These are phyloP conservation scores for Rafetus swinhoei DNA, from an alignment of 2,113 vertebrate species.

Conservation along the genomic window DNA sequence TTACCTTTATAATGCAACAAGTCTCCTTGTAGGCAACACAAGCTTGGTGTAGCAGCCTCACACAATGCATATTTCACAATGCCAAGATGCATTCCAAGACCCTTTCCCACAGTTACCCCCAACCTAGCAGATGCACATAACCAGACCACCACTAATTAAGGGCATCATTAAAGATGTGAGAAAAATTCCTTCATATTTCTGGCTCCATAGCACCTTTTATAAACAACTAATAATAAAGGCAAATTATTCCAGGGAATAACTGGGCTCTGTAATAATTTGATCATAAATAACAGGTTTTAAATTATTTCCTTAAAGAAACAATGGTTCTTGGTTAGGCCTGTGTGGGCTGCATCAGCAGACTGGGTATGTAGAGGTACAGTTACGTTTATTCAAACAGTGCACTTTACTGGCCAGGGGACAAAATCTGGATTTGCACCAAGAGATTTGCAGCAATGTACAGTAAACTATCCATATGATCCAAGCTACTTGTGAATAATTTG, in stretches of 20 bases:
- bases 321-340: background rate
- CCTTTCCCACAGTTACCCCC: background rate
- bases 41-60: background rate
- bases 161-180: background rate
- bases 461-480: background rate
- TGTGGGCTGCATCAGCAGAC: background rate
- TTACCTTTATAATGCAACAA: background rate
- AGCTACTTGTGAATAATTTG: background rate
- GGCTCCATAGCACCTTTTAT: background rate
- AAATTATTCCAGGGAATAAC: background rate
- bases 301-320: accelerated
- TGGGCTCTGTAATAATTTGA: background rate
- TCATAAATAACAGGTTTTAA: accelerated
- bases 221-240: background rate
- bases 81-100: background rate
- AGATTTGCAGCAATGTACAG: background rate
- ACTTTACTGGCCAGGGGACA: background rate
- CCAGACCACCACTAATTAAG: background rate
- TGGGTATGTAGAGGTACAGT: accelerated
- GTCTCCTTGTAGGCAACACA: background rate
- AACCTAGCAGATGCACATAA: background rate
- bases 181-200: background rate
- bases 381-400: background rate
- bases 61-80: background rate
- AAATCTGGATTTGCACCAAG: background rate